Evolutionary conservation across 2,797 vertebrate genomes (phyloP).

Genomic region (Mycteria americana): DNA sequence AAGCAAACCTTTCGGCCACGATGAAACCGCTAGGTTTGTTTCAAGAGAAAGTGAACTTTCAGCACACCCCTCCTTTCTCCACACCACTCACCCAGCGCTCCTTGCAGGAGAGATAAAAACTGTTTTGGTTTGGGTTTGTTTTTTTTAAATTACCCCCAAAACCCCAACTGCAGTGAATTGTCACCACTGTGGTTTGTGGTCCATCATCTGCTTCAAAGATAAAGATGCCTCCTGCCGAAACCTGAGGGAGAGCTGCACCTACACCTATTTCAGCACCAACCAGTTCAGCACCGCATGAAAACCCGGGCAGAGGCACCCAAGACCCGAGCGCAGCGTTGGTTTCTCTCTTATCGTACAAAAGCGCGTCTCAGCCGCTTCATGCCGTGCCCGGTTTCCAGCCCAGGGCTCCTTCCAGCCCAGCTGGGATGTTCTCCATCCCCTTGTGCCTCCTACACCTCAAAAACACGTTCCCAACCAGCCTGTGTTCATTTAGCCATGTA

Average conservation of each 20-base stretch:
- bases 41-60: neutral
- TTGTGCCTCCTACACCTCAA: neutral
- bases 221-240: neutral
- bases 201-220: neutral
- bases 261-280: neutral
- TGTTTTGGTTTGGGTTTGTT: accelerated
- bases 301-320: neutral
- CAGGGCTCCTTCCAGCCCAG: neutral
- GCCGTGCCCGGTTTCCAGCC: too few relatives aligned
- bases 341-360: neutral
- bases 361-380: accelerated
- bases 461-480: neutral
- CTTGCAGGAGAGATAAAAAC: neutral
- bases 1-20: accelerated
- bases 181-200: neutral
- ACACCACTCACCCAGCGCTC: neutral
- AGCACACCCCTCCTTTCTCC: neutral
- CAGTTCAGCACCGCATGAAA: neutral
- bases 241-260: neutral
- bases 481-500: too few relatives aligned
- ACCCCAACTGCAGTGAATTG: neutral
- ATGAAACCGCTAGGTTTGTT: neutral
- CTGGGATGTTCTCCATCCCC: neutral
- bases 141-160: neutral
- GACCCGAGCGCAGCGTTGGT: accelerated